phyloP scores from a whole-genome alignment of 1,140 invertebrate species.

The Micrasema longulum region DNA sequence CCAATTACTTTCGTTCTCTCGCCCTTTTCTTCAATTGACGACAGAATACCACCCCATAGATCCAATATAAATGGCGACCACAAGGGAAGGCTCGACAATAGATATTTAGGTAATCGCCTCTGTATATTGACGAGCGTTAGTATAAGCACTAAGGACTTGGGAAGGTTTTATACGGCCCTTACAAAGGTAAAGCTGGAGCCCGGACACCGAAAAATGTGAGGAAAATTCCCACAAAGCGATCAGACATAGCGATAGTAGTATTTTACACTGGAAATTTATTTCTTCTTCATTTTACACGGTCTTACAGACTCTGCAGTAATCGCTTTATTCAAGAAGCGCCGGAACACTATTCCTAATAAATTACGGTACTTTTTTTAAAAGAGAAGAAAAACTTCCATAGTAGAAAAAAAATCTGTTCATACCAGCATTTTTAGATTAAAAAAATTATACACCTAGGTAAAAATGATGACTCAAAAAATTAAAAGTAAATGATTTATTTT shows the following conservation, averaged over 20 bases:
- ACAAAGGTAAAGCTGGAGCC: background rate
- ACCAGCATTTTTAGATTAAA: too few species aligned
- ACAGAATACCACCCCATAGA: constrained; percentile 1
- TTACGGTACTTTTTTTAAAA: too few species aligned
- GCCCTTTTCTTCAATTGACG: constrained; percentile 21
- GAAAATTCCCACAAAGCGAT: background rate
- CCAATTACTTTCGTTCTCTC: constrained; percentile 24
- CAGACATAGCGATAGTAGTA: background rate
- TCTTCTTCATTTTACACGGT: background rate
- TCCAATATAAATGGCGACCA: background rate
- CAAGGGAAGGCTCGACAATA: background rate
- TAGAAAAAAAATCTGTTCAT: too few species aligned
- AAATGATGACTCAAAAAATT: too few species aligned
- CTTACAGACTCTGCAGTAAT: background rate
- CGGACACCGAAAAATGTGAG: background rate
- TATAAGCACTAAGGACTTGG: constrained; percentile 6
- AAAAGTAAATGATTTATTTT: too few species aligned
- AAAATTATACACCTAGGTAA: too few species aligned
- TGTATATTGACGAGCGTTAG: constrained; percentile 14
- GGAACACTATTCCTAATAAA: background rate
- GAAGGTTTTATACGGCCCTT: constrained; percentile 10
- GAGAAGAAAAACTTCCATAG: too few species aligned
- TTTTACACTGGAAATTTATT: constrained; percentile 3
- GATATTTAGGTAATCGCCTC: constrained; percentile 14
- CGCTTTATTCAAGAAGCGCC: background rate